Evolutionary conservation across 2,888 invertebrate species (phyloP), one percentile per base, ranked within the genome.

Genomic region (Scaptomyza caliginosa): DNA sequence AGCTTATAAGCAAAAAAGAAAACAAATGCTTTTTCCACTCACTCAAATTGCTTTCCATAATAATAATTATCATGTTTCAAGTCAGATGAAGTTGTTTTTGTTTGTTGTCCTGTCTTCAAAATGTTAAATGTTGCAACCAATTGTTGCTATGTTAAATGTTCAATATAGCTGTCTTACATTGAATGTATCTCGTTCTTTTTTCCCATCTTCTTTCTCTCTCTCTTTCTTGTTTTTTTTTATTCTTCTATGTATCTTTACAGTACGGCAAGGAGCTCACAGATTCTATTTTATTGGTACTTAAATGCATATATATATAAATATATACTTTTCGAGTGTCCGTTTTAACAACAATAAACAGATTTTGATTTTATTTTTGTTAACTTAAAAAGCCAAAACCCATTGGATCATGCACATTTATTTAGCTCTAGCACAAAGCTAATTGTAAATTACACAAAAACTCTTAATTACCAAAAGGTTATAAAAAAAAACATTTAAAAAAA

Each of bases 211-310:
- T 17, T 70, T 67, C 60, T 73, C 46, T 65, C 57, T 77, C 50
- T 68, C 56, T 70, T 55, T 50, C 58, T 73, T 67, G n/a, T 65
- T 71, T 76, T 70, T 54, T 48, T 62, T 73, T 71, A 64, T 67
- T 76, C 71, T 72, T 69, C 73, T 76, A 73, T 75, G 67, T 88
- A 86, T 90, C 89, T 88, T 90, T 90, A 85, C 91, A 91, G 91
- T 91, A 88, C 91, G 91, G 81, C 91, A 92, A 91, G 91, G 91
- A 91, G 89, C 90, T 89, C 91, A 91, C 91, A 91, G 91, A 91
- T 92, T 91, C 90, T 91, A 91, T 91, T 90, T 90, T 76, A 91
- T 91, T 90, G 91, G 91, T 92, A 91, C 87, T 67, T 79, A 74
- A 62, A 67, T 57, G 91, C 86, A 69, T 74, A 76, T 49, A 67